Conservation (phyloP, 1,140 invertebrate genomes). For the Stenopsyche tienmushanensis region DNA sequence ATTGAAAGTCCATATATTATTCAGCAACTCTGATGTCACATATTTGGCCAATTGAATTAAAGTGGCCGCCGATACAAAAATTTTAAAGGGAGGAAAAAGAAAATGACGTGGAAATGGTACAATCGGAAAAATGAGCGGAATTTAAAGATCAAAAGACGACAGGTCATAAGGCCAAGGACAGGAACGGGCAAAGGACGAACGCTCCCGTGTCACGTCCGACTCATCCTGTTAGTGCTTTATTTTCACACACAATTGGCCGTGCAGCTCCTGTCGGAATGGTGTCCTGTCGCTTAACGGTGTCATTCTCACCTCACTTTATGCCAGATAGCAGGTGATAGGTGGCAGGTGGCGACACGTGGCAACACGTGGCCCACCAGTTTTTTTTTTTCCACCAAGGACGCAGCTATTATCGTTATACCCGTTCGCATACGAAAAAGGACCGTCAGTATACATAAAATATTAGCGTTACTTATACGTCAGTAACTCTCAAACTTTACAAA, state of each 20-base stretch:
- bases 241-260: not conserved
- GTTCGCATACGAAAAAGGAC: slow-evolving; percentile 9
- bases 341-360: not conserved
- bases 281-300: not conserved
- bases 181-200: too few relatives aligned
- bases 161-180: too few relatives aligned
- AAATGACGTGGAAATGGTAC: too few relatives aligned
- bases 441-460: slow-evolving; percentile 23
- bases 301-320: not conserved
- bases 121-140: too few relatives aligned
- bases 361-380: not conserved
- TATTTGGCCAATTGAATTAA: too few relatives aligned
- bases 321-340: too few relatives aligned
- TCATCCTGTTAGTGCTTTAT: not conserved
- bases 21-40: too few relatives aligned
- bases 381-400: not conserved
- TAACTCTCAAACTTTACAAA: slow-evolving; percentile 1
- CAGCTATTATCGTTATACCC: slow-evolving; percentile 16
- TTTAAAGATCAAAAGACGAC: too few relatives aligned
- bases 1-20: too few relatives aligned
- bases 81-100: too few relatives aligned
- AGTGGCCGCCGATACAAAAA: too few relatives aligned
- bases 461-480: slow-evolving; percentile 3
- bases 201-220: not conserved
- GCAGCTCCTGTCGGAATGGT: not conserved